Evolutionary conservation across 2,113 vertebrate species (phyloP).

Genomic region (Apodemus sylvaticus): DNA sequence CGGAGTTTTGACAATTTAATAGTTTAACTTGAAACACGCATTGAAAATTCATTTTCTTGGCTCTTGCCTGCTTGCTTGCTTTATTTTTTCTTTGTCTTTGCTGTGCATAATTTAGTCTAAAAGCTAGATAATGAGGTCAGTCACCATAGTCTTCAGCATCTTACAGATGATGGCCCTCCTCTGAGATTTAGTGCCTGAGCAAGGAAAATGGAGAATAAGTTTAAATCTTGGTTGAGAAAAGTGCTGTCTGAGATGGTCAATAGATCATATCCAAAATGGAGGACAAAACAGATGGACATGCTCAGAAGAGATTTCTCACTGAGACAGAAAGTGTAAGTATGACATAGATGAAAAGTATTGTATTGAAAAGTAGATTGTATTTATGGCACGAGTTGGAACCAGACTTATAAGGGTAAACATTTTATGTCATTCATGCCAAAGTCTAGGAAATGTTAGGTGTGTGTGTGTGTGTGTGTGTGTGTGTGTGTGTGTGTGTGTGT

Average conservation of each 20-base stretch:
- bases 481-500: not conserved
- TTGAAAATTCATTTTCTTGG: not conserved
- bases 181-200: not conserved
- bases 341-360: not conserved
- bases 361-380: not conserved
- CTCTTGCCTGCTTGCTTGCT: not conserved
- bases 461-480: not conserved
- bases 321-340: not conserved
- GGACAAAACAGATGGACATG: not conserved
- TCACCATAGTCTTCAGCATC: not conserved
- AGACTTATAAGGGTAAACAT: not conserved
- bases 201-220: not conserved
- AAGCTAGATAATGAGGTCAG: not conserved
- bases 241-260: not conserved
- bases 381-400: not conserved
- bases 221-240: not conserved
- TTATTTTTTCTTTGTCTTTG: not conserved
- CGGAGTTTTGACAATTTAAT: not conserved
- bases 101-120: slow-evolving; percentile 27
- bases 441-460: not conserved
- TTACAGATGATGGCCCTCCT: not conserved
- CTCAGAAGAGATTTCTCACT: not conserved
- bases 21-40: slow-evolving; percentile 17
- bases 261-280: not conserved
- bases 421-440: not conserved